A percentile compares a stretch with the other conserved stretches of the same genome.
Evolutionary conservation across 1,140 invertebrate species (phyloP).

Genomic region (Melitaea cinxia): DNA sequence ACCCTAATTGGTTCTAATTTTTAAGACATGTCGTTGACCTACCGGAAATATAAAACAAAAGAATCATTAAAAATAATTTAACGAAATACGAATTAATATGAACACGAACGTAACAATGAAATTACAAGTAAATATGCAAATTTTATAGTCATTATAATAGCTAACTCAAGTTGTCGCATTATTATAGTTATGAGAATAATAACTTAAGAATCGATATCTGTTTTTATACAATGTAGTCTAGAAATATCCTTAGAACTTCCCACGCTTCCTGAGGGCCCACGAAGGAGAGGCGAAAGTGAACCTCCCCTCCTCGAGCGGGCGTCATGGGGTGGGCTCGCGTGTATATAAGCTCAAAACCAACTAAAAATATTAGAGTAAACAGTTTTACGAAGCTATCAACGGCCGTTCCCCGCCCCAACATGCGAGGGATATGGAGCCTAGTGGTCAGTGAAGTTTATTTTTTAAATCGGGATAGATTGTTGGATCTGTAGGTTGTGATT

Average conservation of each 20-base stretch:
- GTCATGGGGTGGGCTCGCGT: conserved; percentile 51
- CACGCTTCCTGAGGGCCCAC: conserved; percentile 32
- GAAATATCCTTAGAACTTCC: conserved; percentile 31
- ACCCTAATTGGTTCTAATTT: conserved; percentile 16
- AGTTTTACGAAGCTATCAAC: conserved; percentile 65
- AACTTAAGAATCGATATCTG: neutral
- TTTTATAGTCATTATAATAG: neutral
- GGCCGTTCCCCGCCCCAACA: conserved; percentile 66
- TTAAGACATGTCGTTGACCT: neutral
- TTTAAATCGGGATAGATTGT: conserved; percentile 4
- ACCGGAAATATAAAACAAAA: too few relatives aligned
- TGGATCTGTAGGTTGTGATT: neutral
- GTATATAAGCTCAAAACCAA: conserved; percentile 62
- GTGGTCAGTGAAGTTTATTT: conserved; percentile 63
- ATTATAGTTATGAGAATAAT: neutral
- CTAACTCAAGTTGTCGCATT: neutral
- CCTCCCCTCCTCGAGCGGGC: conserved; percentile 45
- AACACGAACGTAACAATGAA: too few relatives aligned
- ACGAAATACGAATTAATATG: too few relatives aligned
- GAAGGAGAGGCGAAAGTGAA: conserved; percentile 52
- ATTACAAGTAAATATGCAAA: neutral
- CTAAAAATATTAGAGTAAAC: conserved; percentile 60
- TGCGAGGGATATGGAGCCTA: conserved; percentile 71
- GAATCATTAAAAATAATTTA: too few relatives aligned
- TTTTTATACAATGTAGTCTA: conserved; percentile 14